phyloP scores from a whole-genome alignment of 2,797 vertebrate genomes.

The Parambassis ranga region DNA sequence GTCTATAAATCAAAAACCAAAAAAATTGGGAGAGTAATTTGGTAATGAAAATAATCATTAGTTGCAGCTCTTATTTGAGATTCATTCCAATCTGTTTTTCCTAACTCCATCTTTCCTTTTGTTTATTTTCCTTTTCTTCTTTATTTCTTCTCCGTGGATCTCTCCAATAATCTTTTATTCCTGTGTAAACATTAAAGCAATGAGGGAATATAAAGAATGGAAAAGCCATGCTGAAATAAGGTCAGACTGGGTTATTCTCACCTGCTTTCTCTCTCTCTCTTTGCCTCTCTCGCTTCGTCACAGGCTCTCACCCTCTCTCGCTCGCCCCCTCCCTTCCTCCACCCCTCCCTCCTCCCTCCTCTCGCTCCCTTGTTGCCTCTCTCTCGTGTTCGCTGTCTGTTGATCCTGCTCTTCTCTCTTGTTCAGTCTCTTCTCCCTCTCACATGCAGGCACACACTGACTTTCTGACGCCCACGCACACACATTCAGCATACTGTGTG shows the following conservation, averaged over 20 bases:
- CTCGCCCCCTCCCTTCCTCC: neutral
- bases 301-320: conserved; percentile 3
- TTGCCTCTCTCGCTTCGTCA: neutral
- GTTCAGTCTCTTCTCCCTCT: conserved; percentile 46
- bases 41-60: conserved; percentile 35
- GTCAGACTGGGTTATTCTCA: conserved; percentile 69
- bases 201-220: conserved; percentile 65
- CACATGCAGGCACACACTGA: conserved; percentile 35
- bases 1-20: conserved; percentile 3
- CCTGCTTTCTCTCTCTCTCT: conserved; percentile 31
- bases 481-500: conserved; percentile 5
- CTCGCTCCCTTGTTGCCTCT: conserved; percentile 30
- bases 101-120: conserved; percentile 11
- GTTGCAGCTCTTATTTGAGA: conserved; percentile 4
- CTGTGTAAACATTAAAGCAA: conserved; percentile 70
- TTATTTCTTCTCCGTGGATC: conserved; percentile 47
- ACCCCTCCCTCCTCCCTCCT: conserved; percentile 1
- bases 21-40: conserved; percentile 12
- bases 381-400: conserved; percentile 52
- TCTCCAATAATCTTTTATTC: conserved; percentile 69
- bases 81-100: conserved; percentile 4
- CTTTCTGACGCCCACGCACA: conserved; percentile 50
- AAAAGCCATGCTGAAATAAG: conserved; percentile 60
- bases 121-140: conserved; percentile 35
- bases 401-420: conserved; percentile 59